These are phyloP conservation scores for Petrocephalus schoutedeni DNA, from an alignment of 2,797 vertebrate species.

Conservation along the genomic window DNA sequence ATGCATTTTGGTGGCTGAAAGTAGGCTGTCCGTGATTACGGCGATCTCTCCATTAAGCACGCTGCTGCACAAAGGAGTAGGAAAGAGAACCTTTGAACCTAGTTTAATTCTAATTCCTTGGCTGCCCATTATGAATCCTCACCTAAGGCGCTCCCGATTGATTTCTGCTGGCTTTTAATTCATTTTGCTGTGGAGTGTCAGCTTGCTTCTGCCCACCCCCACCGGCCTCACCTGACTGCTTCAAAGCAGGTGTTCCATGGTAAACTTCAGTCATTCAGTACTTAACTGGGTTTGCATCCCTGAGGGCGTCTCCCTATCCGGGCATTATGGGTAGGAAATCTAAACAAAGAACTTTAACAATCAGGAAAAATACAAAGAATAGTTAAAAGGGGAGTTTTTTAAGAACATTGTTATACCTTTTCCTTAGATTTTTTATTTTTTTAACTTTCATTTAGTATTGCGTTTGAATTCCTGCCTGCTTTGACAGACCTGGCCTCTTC, in stretches of 20 bases:
- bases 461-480: background rate
- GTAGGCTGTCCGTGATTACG: background rate
- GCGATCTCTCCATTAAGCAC: background rate
- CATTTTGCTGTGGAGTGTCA: background rate
- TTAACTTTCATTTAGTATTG: background rate
- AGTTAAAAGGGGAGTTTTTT: too few relatives aligned
- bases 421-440: too few relatives aligned
- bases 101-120: background rate
- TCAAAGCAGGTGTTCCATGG: background rate
- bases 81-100: background rate
- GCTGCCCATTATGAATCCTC: background rate
- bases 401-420: too few relatives aligned
- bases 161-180: background rate
- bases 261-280: background rate
- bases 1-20: background rate
- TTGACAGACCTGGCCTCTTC: background rate
- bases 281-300: background rate
- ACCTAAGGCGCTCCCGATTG: background rate
- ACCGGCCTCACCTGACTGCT: background rate
- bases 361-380: background rate
- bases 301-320: background rate
- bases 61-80: too few relatives aligned
- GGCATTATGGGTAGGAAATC: background rate
- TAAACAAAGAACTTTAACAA: background rate
- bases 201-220: background rate